These are phyloP conservation scores for Gadus macrocephalus DNA, from an alignment of 2,113 vertebrate genomes.

Conservation along the genomic window DNA sequence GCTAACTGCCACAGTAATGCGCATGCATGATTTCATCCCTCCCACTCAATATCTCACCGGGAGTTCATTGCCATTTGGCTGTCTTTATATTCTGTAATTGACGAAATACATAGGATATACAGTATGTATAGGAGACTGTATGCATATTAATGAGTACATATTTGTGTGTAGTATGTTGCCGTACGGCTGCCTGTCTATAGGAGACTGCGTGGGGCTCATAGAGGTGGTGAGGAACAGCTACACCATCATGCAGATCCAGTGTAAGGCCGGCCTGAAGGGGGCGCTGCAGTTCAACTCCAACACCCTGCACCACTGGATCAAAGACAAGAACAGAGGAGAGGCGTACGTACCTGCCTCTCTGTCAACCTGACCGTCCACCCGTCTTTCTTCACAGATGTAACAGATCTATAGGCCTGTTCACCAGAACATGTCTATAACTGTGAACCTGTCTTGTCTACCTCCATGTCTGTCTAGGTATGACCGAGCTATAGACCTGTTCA, in stretches of 20 bases:
- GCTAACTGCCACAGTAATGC: neutral
- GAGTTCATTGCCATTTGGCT: too few species aligned
- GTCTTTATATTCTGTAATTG: neutral
- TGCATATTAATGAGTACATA: conserved; percentile 2
- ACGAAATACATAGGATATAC: too few species aligned
- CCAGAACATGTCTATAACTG: conserved; percentile 2
- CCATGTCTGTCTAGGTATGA: conserved; percentile 64
- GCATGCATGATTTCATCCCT: too few species aligned
- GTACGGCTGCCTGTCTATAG: conserved; percentile 68
- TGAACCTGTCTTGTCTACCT: neutral
- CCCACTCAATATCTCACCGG: too few species aligned
- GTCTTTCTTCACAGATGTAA: conserved; percentile 5
- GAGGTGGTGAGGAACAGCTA: conserved; percentile 70
- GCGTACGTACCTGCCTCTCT: conserved; percentile 45
- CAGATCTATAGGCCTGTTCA: neutral
- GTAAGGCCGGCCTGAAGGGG: conserved; percentile 75
- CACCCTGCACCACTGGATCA: conserved; percentile 78
- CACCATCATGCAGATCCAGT: conserved; percentile 75
- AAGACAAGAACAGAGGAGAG: conserved; percentile 76
- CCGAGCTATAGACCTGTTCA: conserved; percentile 75
- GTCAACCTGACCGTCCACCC: neutral
- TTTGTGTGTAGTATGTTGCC: conserved; percentile 60
- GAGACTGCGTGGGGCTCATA: conserved; percentile 67
- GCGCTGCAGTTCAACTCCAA: conserved; percentile 80
- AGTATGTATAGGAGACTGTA: neutral